These are phyloP conservation scores for Irena cyanogastra DNA, from an alignment of 2,113 vertebrate genomes.

Conservation along the genomic window DNA sequence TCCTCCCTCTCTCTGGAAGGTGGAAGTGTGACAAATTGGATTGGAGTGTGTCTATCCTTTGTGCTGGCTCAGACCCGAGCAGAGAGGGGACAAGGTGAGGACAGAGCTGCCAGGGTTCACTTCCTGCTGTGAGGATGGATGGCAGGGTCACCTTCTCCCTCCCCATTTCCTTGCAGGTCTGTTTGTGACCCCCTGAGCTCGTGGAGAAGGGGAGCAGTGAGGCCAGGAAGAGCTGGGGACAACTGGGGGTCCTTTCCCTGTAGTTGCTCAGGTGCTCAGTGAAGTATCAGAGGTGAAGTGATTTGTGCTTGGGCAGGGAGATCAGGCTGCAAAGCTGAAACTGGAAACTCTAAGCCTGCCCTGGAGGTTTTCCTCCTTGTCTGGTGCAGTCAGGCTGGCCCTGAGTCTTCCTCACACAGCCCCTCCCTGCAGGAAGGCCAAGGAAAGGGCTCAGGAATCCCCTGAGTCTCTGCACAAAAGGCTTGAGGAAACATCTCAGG, in stretches of 20 bases:
- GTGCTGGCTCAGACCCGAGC: constrained; percentile 63
- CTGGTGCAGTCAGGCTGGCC: neutral
- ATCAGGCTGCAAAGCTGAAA: neutral
- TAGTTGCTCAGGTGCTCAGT: neutral
- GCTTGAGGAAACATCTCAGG: neutral
- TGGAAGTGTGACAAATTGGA: constrained; percentile 76
- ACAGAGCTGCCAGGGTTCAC: constrained; percentile 6
- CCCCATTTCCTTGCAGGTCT: neutral
- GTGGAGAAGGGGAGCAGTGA: neutral
- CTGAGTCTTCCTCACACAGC: neutral
- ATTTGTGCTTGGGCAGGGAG: neutral
- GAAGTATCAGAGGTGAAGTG: neutral
- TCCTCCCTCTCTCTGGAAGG: constrained; percentile 62
- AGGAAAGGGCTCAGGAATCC: neutral
- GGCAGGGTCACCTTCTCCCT: constrained; percentile 42
- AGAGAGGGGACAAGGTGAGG: constrained; percentile 30
- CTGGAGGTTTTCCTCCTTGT: neutral
- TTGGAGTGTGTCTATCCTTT: constrained; percentile 74
- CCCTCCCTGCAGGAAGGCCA: neutral
- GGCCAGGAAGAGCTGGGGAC: neutral
- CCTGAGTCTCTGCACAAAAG: neutral
- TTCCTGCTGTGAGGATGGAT: neutral
- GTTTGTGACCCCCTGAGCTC: neutral
- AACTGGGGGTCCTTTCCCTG: neutral
- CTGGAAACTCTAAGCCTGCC: neutral